phyloP scores from a whole-genome alignment of 1,140 invertebrate genomes.

The Luehdorfia chinensis region DNA sequence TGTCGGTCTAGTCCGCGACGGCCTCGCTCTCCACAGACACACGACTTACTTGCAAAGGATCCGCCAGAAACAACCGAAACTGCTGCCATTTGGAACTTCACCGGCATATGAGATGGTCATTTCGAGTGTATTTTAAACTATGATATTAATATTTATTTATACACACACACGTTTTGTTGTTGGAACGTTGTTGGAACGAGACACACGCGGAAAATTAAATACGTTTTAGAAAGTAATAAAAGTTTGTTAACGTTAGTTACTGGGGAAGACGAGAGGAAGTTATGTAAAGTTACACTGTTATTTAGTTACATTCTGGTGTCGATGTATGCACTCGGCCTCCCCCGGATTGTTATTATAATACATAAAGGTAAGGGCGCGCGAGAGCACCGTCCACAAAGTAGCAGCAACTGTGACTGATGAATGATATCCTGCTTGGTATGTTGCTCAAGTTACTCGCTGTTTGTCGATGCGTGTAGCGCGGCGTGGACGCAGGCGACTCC shows the following conservation, averaged over 20 bases:
- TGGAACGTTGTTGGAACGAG: constrained; percentile 60
- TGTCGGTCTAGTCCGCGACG: constrained; percentile 24
- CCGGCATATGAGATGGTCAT: constrained; percentile 94
- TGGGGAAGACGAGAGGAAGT: constrained; percentile 54
- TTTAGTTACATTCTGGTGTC: constrained; percentile 71
- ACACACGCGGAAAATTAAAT: constrained; percentile 74
- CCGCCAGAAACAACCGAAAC: constrained; percentile 93
- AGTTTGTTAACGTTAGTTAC: constrained; percentile 52
- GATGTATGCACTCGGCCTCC: constrained; percentile 49
- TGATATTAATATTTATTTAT: constrained; percentile 69
- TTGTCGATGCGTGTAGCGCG: constrained; percentile 37
- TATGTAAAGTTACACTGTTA: constrained; percentile 48
- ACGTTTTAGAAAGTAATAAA: constrained; percentile 72
- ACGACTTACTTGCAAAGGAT: constrained; percentile 89
- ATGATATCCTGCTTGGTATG: constrained; percentile 40
- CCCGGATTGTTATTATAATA: constrained; percentile 38
- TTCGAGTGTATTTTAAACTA: constrained; percentile 49
- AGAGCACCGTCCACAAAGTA: constrained; percentile 46
- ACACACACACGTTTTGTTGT: constrained; percentile 70
- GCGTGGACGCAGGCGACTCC: constrained; percentile 30
- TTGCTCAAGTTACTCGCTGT: constrained; percentile 36
- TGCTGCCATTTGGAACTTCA: constrained; percentile 92
- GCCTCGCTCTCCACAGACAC: constrained; percentile 15
- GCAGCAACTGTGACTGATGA: constrained; percentile 54
- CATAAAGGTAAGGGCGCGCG: constrained; percentile 41